Conservation (phyloP, 2,113 vertebrate species). For the Isurus oxyrinchus region DNA sequence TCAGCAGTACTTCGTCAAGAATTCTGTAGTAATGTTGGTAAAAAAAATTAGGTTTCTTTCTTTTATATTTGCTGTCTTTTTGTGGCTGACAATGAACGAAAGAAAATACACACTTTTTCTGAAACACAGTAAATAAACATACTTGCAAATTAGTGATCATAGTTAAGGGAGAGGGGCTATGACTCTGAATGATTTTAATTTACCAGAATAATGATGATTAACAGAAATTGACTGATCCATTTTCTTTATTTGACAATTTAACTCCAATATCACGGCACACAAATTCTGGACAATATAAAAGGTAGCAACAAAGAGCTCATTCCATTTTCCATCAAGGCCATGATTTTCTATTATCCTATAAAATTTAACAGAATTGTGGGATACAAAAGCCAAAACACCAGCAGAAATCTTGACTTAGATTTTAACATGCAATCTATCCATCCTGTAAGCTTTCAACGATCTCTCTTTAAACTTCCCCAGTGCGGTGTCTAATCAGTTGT, state of each 20-base stretch:
- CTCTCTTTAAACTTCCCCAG: not conserved
- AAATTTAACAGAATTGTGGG: not conserved
- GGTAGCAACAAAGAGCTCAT: not conserved
- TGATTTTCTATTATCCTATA: not conserved
- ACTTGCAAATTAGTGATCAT: not conserved
- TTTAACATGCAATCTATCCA: not conserved
- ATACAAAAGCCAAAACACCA: not conserved
- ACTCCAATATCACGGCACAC: not conserved
- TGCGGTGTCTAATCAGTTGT: not conserved
- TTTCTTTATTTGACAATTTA: not conserved
- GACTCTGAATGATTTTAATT: not conserved
- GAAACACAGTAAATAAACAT: not conserved
- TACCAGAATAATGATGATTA: not conserved
- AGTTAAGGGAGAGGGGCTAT: not conserved
- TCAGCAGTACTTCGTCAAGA: not conserved
- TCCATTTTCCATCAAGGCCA: not conserved
- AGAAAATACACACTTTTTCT: not conserved
- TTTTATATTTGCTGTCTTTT: not conserved
- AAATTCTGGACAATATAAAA: not conserved
- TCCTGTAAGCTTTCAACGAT: not conserved
- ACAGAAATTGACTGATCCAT: not conserved
- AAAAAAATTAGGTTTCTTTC: not conserved
- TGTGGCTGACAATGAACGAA: not conserved
- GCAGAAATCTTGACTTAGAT: not conserved
- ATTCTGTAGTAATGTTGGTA: not conserved